Conservation (phyloP, 2,113 vertebrate genomes). For the Lasiurus borealis region DNA sequence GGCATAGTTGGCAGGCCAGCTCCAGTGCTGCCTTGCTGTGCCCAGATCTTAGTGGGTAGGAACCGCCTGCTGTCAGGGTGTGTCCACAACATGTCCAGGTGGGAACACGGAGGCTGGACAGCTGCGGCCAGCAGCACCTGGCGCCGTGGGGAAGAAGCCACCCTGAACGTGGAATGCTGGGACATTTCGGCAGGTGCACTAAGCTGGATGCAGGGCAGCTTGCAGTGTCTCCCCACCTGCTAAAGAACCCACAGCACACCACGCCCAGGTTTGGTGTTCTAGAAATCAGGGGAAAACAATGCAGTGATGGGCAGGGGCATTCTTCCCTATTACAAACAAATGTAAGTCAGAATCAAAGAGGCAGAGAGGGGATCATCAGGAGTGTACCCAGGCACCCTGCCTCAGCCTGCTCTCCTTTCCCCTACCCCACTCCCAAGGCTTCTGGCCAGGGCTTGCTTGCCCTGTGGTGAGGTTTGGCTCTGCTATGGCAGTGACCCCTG, state of each 20-base stretch:
- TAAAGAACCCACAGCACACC: neutral
- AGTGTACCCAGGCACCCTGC: neutral
- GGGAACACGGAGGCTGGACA: neutral
- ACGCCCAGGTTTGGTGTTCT: neutral
- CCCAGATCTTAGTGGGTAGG: no score
- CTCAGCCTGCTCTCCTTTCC: neutral
- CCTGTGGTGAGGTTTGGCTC: neutral
- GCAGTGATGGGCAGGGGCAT: neutral
- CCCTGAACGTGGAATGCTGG: neutral
- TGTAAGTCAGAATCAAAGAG: neutral
- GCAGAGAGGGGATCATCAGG: neutral
- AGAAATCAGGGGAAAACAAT: neutral
- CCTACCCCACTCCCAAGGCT: neutral
- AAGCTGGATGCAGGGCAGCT: neutral
- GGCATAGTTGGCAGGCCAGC: neutral
- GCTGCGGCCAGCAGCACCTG: neutral
- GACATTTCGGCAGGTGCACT: neutral
- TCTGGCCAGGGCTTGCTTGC: accelerated
- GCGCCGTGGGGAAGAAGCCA: neutral
- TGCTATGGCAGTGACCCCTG: neutral
- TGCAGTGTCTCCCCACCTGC: neutral
- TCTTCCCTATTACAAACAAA: neutral
- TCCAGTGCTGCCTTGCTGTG: neutral
- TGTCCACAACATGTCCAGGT: neutral
- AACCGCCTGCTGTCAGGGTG: neutral